Evolutionary conservation across 2,888 invertebrate species (phyloP).

Genomic region (Luperina nickerlii): DNA sequence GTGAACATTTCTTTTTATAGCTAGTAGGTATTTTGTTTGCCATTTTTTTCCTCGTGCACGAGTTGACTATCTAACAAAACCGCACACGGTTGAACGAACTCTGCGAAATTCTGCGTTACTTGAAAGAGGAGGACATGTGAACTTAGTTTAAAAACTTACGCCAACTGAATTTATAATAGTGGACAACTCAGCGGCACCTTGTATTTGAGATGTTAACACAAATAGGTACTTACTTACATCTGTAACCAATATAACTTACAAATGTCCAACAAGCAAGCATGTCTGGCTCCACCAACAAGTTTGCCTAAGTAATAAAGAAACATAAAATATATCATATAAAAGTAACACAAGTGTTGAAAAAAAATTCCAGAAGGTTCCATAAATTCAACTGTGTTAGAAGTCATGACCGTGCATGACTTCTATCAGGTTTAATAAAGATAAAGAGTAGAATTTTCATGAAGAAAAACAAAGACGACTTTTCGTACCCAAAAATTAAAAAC

Average conservation of each 20-base stretch:
- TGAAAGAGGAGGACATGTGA: neutral
- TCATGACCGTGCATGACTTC: neutral
- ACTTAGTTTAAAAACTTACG: neutral
- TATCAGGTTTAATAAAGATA: neutral
- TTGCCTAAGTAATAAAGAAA: conserved; percentile 13
- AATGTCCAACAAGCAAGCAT: conserved; percentile 3
- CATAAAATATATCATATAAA: conserved; percentile 34
- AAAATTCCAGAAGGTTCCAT: neutral
- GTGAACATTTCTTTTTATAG: conserved; percentile 8
- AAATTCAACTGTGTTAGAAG: conserved; percentile 6
- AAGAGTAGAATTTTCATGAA: neutral
- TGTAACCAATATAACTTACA: conserved; percentile 18
- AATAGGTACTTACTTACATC: neutral
- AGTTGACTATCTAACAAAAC: conserved; percentile 29
- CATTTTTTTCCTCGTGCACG: conserved; percentile 28
- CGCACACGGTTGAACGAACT: conserved; percentile 35
- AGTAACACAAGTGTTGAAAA: conserved; percentile 6
- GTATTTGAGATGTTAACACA: neutral
- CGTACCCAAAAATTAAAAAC: neutral
- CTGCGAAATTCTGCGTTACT: neutral
- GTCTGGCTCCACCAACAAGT: conserved; percentile 3
- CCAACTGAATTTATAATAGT: conserved; percentile 28
- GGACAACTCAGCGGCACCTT: neutral
- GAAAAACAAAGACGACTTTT: neutral
- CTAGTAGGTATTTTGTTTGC: conserved; percentile 5